Conservation (phyloP, 64 coral and sea anemone species). For the Actinia equina region DNA sequence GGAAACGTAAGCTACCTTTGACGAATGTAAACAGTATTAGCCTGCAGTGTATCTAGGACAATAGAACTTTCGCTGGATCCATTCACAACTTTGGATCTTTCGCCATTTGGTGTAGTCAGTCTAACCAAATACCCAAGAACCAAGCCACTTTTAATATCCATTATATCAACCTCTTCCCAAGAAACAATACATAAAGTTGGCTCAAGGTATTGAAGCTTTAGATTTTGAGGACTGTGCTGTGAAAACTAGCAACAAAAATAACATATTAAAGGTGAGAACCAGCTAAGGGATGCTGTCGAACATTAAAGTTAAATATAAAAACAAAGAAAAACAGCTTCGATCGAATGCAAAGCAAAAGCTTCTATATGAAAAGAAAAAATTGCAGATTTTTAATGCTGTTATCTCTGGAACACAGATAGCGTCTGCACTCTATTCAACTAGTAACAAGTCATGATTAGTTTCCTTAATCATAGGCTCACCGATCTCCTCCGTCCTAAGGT, state of each 20-base stretch:
- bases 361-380: too few relatives aligned
- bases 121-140: not conserved
- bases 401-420: too few relatives aligned
- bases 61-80: not conserved
- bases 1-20: constrained; percentile 14
- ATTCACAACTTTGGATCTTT: not conserved
- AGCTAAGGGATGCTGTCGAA: not conserved
- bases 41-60: not conserved
- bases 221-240: not conserved
- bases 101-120: not conserved
- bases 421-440: too few relatives aligned
- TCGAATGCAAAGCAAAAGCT: too few relatives aligned
- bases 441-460: too few relatives aligned
- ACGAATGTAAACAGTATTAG: not conserved
- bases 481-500: not conserved
- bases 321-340: too few relatives aligned
- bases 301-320: not conserved
- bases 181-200: not conserved
- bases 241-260: not conserved
- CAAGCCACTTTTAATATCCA: not conserved
- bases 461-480: not conserved
- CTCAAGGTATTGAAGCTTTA: not conserved
- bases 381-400: too few relatives aligned
- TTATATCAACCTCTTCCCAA: not conserved
- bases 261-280: not conserved